A percentile compares a stretch with the other conserved stretches of the same genome.
phyloP scores from a whole-genome alignment of 2,888 invertebrate species.

The Hemistola chrysoprasaria region DNA sequence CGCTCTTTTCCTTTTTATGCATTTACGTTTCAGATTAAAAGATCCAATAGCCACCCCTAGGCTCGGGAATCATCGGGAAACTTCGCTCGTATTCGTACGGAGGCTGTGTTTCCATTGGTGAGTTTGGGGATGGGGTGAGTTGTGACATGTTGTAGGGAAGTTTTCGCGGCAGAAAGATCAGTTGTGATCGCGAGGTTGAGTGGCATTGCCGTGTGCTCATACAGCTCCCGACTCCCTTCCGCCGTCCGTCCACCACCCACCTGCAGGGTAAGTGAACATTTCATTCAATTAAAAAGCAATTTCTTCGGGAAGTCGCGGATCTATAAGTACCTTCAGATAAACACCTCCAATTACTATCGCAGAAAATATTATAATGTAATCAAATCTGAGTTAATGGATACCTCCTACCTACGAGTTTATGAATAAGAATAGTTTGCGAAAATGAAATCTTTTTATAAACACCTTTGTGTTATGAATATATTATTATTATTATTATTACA shows the following conservation, averaged over 20 bases:
- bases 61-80: constrained; percentile 58
- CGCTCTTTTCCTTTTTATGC: constrained; percentile 75
- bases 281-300: constrained; percentile 81
- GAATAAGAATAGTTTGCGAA: constrained; percentile 10
- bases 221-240: constrained; percentile 52
- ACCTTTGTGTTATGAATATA: neutral
- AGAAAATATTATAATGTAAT: constrained; percentile 10
- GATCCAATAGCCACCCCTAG: constrained; percentile 74
- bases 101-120: constrained; percentile 57
- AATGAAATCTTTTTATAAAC: constrained; percentile 8
- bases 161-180: constrained; percentile 75
- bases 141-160: constrained; percentile 76
- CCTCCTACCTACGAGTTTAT: constrained; percentile 10
- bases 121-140: constrained; percentile 64
- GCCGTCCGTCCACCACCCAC: constrained; percentile 50
- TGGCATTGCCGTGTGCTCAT: constrained; percentile 60
- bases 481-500: constrained; percentile 3
- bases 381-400: constrained; percentile 5
- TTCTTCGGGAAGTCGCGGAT: constrained; percentile 57
- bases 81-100: constrained; percentile 55
- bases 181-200: constrained; percentile 69
- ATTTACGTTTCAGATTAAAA: constrained; percentile 81
- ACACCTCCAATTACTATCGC: constrained; percentile 32
- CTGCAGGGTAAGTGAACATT: constrained; percentile 74
- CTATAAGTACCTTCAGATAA: constrained; percentile 29